phyloP scores from a whole-genome alignment of 2,888 invertebrate genomes.

The Augochlorella aurata region DNA sequence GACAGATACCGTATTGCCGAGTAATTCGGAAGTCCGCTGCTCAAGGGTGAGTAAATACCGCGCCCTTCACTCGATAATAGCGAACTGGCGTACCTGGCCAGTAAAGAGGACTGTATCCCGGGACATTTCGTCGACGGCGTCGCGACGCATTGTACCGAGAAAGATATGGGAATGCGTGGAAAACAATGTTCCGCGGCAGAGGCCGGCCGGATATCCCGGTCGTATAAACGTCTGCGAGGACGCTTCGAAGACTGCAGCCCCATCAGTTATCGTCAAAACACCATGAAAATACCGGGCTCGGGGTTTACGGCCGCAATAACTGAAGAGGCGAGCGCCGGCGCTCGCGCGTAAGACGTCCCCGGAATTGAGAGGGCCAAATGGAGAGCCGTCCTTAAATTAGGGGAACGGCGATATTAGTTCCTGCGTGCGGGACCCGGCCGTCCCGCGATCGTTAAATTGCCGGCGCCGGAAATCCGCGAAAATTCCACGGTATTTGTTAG shows the following conservation, averaged over 20 bases:
- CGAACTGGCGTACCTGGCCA: too few relatives aligned
- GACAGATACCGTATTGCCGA: too few relatives aligned
- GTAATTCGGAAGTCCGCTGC: too few relatives aligned
- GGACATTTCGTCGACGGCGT: not conserved
- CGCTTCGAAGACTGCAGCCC: conserved; percentile 52
- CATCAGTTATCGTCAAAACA: conserved; percentile 72
- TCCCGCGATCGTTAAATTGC: conserved; percentile 38
- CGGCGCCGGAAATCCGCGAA: conserved; percentile 4
- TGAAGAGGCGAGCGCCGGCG: conserved; percentile 59
- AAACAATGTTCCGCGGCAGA: conserved; percentile 50
- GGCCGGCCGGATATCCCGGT: conserved; percentile 15
- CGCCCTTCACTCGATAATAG: too few relatives aligned
- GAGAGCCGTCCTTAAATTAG: conserved; percentile 66
- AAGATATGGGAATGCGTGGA: conserved; percentile 22
- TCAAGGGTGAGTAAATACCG: too few relatives aligned
- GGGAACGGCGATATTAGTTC: conserved; percentile 52
- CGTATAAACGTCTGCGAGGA: conserved; percentile 48
- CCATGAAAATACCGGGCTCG: conserved; percentile 63
- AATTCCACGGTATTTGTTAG: not conserved
- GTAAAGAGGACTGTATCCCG: not conserved
- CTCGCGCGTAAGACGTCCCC: conserved; percentile 24
- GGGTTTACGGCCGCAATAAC: conserved; percentile 64
- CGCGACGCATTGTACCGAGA: not conserved
- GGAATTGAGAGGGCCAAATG: conserved; percentile 67
- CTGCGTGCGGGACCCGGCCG: conserved; percentile 37